A percentile compares a stretch with the other conserved stretches of the same genome.
Conservation (phyloP, 37 sponge, comb jelly and placozoan species). For the Spongilla lacustris region DNA sequence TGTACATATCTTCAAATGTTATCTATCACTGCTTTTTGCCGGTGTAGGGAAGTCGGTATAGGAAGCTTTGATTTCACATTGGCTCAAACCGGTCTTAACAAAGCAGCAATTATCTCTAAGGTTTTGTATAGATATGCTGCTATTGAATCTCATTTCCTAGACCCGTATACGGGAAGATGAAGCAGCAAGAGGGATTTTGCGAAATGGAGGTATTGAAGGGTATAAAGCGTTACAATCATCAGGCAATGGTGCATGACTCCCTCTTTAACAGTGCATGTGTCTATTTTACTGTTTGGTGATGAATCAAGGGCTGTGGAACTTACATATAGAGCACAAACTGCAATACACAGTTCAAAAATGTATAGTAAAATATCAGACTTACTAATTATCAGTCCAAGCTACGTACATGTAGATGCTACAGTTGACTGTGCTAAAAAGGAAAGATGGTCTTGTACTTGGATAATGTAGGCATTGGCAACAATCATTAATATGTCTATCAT, state of each 20-base stretch:
- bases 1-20: background rate
- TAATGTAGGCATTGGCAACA: background rate
- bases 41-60: too few relatives aligned
- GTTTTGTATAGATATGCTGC: background rate
- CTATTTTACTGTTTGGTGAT: background rate
- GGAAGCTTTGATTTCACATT: background rate
- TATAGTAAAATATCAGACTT: background rate
- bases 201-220: background rate
- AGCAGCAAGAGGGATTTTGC: background rate
- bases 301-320: background rate
- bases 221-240: background rate
- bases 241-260: background rate
- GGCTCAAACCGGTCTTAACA: background rate
- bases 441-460: background rate
- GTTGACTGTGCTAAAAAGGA: background rate
- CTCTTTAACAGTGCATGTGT: background rate
- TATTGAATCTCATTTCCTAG: background rate
- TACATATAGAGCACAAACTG: background rate
- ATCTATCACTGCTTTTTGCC: background rate
- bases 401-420: background rate
- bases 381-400: background rate
- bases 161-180: background rate
- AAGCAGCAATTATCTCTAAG: background rate
- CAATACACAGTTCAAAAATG: background rate
- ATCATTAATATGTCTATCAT: background rate